Base-by-base conservation (phyloP, 2,888 invertebrate genomes). In the Panopea generosa region DNA sequence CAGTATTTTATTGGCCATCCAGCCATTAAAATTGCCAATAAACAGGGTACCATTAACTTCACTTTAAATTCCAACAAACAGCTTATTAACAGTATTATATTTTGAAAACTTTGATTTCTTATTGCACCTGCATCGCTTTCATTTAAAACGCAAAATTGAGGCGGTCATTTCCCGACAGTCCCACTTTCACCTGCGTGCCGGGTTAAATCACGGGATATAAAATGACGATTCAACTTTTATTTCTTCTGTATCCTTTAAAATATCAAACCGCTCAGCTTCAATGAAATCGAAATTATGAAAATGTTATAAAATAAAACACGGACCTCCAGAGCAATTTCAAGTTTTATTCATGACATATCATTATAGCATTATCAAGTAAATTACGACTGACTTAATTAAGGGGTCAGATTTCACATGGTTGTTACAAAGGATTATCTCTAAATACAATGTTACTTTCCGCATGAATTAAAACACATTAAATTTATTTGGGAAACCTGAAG, bases 371-470 rank as follows among this genome's bases (percentile, higher is more conserved):
- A 40, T 18, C 22, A n/a, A 2, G n/a, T 29, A 20, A 56, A 33
- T 56, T 56, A 40, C 38, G 18, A 40, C 6, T 18, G 40, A 26
- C 45, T 53, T 56, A 67, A 63, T 74, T 68, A 68, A 62, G 52
- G 68, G 68, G 40, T 74, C 67, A 33, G 29, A 40, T 74, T 63
- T 62, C 74, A 49, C 22, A 26, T 33, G 22, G 33, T 62, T 45
- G 67, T 68, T 63, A 63, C 68, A 50, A 68, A 57, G 38, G 53
- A 74, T 74, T 68, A 62, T 68, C 62, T 62, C 62, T 38, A 40
- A 63, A 50, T 70, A 57, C 70, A 70, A 45, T 63, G 70, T 57
- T 18, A 47, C 57, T 52, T 70, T 70, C 70, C 70, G 63, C 62
- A 20, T 63, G 57, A 63, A 57, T 57, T 56, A 26, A 55, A 50